Evolutionary conservation across 2,113 vertebrate genomes (phyloP).

Genomic region (Phaethornis superciliosus): DNA sequence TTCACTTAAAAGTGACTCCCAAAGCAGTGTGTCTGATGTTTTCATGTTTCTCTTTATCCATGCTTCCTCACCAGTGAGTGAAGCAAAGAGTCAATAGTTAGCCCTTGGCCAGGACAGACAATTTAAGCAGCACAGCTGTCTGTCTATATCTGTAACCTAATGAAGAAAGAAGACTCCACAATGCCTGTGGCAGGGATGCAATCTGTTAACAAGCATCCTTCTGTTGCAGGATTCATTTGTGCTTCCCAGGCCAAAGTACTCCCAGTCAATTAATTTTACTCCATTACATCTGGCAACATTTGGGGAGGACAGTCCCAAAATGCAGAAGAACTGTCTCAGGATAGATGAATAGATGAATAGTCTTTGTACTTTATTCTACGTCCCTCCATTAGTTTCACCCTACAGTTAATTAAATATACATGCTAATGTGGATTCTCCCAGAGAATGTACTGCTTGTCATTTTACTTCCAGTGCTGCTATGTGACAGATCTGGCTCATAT

Average conservation of each 20-base stretch:
- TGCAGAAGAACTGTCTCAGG: background rate
- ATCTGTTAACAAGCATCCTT: background rate
- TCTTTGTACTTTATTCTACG: background rate
- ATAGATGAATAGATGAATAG: background rate
- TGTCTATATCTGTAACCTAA: background rate
- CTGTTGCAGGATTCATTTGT: background rate
- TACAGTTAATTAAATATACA: background rate
- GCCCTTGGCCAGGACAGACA: background rate
- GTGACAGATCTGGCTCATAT: background rate
- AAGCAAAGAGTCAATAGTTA: background rate
- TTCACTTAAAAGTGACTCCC: background rate
- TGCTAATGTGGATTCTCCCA: background rate
- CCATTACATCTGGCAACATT: background rate
- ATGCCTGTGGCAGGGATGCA: background rate
- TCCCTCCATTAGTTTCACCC: background rate
- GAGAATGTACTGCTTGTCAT: background rate
- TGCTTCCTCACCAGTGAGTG: background rate
- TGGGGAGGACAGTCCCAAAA: background rate
- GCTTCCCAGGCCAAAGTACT: background rate
- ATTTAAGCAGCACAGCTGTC: background rate
- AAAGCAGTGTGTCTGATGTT: background rate
- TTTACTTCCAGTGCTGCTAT: background rate
- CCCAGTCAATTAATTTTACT: background rate
- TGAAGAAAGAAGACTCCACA: background rate
- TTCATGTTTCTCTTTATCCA: background rate